Conservation (phyloP, 2,113 vertebrate genomes). For the Lonchura striata region DNA sequence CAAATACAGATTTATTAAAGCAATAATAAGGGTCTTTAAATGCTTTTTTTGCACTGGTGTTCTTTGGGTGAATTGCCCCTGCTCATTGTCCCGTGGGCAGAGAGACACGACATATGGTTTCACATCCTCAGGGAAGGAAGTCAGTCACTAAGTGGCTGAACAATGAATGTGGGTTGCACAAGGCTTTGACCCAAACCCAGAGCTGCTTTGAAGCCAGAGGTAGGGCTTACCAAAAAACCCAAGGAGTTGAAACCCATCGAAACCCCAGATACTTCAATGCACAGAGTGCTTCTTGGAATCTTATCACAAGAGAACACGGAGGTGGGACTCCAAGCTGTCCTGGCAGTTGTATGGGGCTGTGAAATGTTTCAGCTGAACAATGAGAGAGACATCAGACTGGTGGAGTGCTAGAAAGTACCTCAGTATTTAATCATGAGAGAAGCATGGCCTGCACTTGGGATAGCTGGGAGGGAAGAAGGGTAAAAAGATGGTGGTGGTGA, state of each 20-base stretch:
- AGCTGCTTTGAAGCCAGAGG: not conserved
- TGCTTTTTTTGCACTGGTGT: constrained; percentile 41
- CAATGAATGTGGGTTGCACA: not conserved
- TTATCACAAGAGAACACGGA: not conserved
- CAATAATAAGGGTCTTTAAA: constrained; percentile 69
- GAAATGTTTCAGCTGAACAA: not conserved
- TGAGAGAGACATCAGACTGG: not conserved
- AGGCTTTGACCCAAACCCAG: not conserved
- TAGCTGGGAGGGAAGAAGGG: not conserved
- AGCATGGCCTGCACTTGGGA: not conserved
- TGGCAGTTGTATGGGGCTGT: not conserved
- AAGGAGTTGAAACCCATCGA: not conserved
- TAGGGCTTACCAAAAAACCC: not conserved
- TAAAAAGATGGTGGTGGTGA: not conserved
- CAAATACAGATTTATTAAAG: constrained; percentile 63
- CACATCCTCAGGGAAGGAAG: not conserved
- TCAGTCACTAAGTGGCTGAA: not conserved
- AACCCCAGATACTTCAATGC: not conserved
- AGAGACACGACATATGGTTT: not conserved
- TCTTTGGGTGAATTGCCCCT: constrained; percentile 5
- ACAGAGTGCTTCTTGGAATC: not conserved
- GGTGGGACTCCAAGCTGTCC: not conserved
- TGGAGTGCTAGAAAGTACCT: not conserved
- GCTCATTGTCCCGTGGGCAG: not conserved
- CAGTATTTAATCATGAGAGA: not conserved